Evolutionary conservation across 1,140 invertebrate species (phyloP), one percentile per base, ranked within the genome.

Genomic region (Oncopodura yosiiana): DNA sequence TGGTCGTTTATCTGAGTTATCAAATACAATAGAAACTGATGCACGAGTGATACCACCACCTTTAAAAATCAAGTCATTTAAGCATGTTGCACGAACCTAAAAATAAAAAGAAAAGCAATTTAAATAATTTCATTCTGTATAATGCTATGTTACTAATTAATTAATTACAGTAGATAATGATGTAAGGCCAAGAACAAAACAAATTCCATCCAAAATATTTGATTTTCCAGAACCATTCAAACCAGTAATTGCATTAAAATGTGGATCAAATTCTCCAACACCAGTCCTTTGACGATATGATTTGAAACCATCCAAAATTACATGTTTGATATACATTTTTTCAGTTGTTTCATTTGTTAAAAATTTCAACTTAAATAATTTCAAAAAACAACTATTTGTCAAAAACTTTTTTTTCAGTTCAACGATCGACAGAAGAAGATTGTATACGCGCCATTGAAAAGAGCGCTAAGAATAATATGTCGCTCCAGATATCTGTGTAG

Each of bases 221-320:
- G 93, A 98, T 74, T 99, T 99, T 42, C 95, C 95, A 58, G 87
- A 94, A 3, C 95, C 95, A 74, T 99, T 99, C 6, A 98, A 73
- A 11, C 95, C 95, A 36, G 95, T 99, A 42, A 99, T 98, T 9
- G 95, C 95, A 68, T 98, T 99, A 69, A 99, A 99, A 70, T 90
- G 79, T 4, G 78, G 79, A 73, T 99, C 94, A 70, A 99, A 99
- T 5, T 39, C 32, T 12, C 61, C 61, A n/a, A 99, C 83, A 73
- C 92, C 89, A 0, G 92, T 91, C 65, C 88, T 75, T 61, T 86
- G 83, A 0, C 92, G 92, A 65, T 99, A 99, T 0, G 94, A 98
- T 73, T 99, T 99, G 69, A 99, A 99, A 53, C 95, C 95, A 66
- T 99, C 95, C 11, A 99, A 74, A 16, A 92, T 77, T 58, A 99